Evolutionary conservation across 1,140 invertebrate genomes (phyloP), one percentile per base, ranked within the genome.

Genomic region (Eupristina koningsbergeri): DNA sequence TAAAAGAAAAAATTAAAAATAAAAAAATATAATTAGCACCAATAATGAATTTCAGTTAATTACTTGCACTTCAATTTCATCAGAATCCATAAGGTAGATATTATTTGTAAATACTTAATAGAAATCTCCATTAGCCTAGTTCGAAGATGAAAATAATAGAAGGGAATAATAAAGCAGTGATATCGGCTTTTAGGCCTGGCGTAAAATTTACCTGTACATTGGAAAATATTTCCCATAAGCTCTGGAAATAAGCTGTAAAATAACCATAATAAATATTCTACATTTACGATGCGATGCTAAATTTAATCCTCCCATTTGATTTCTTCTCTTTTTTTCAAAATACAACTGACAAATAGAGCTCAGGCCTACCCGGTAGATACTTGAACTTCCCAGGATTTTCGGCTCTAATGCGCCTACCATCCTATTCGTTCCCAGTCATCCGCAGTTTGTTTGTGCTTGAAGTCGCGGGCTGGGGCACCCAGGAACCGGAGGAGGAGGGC

Each of bases 401-500:
- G 61, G 22, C 11, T 53, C 50, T 64, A 64, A 45, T 78, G 26
- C 3, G 19, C 26, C 53, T 58, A 26, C 22, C 29, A 61, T 39
- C 26, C 63, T 36, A 53, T 64, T 50, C 63, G 39, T 31, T 81
- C 67, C 61, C 83, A 73, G n/a, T 63, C 53, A 29, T 75, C 29
- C 47, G 26, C 58, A 63, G 17, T 41, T 5, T 29, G 58, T 67
- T 34, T 67, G 64, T 67, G 29, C 36, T 67, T 41, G 69, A 36
- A n/a, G n/a, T n/a, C n/a, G 76, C 77, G 64, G 64, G 29, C 39
- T 39, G 17, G 34, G 19, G 34, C 29, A 0, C 41, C 8, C 58
- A 63, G 76, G 78, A n/a, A n/a, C n/a, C 77, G 84, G 85, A 82
- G 64, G 83, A 86, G 22, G 31, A 63, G 47, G 86, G 87, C 88